Percentiles rank a stretch among this genome's conserved stretches.
Conservation (phyloP, 2,797 vertebrate genomes). For the Lutjanus campechanus region DNA sequence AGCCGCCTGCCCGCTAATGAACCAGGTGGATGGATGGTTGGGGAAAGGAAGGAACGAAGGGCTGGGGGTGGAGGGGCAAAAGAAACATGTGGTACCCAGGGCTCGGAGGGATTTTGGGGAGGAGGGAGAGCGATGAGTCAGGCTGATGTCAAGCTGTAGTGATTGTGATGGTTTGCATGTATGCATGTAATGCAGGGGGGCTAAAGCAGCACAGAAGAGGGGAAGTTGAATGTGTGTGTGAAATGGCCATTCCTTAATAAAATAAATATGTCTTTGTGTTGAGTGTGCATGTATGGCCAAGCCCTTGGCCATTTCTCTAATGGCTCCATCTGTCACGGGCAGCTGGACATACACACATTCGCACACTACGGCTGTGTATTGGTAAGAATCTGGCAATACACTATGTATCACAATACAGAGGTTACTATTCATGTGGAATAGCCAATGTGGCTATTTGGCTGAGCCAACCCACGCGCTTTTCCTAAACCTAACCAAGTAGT, state of each 20-base stretch:
- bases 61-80: background rate
- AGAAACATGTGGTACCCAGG: slow-evolving; percentile 37
- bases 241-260: slow-evolving; percentile 29
- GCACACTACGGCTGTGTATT: background rate
- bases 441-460: too few species aligned
- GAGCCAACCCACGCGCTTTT: too few species aligned
- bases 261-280: slow-evolving; percentile 48
- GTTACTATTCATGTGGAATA: too few species aligned
- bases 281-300: slow-evolving; percentile 51
- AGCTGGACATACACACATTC: slow-evolving; percentile 55
- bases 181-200: too few species aligned
- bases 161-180: slow-evolving; percentile 35
- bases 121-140: background rate
- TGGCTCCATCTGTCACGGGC: slow-evolving; percentile 70
- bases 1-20: slow-evolving; percentile 46
- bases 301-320: slow-evolving; percentile 62
- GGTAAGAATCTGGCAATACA: too few species aligned
- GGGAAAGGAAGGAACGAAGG: background rate
- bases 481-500: too few species aligned
- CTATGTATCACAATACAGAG: too few species aligned
- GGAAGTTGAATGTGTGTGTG: background rate
- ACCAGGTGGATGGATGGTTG: slow-evolving; percentile 41
- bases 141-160: background rate
- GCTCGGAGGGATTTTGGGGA: background rate
- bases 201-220: too few species aligned